These are phyloP conservation scores for Drosophila nr. medialis DNA, from an alignment of 2,888 invertebrate species.

Conservation along the genomic window DNA sequence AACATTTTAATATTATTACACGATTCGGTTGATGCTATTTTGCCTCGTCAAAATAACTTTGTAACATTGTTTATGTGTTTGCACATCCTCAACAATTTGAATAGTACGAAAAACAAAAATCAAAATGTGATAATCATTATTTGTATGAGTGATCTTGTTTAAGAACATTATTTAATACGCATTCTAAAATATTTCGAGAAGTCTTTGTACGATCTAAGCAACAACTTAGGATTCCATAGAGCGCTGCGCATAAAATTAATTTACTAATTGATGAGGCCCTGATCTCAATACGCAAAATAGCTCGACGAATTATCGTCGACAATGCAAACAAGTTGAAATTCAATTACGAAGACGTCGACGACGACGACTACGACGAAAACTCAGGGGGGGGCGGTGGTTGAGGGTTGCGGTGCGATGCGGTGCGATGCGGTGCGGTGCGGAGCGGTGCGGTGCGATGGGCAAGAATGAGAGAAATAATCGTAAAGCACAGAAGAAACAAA, in stretches of 20 bases:
- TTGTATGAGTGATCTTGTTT: background rate
- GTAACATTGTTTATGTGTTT: background rate
- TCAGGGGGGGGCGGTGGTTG: background rate
- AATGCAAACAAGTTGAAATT: constrained; percentile 82
- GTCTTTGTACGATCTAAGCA: constrained; percentile 12
- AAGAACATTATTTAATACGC: background rate
- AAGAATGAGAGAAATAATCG: constrained; percentile 72
- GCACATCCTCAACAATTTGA: background rate
- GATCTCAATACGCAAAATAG: constrained; percentile 84
- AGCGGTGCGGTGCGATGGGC: constrained; percentile 12
- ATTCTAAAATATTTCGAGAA: background rate
- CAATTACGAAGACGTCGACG: constrained; percentile 70
- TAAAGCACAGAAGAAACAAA: constrained; percentile 71
- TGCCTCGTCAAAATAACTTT: constrained; percentile 13
- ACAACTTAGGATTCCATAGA: constrained; percentile 64
- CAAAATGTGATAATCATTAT: background rate
- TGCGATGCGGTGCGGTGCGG: too few species aligned
- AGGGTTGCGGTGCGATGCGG: constrained; percentile 14
- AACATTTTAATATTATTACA: constrained; percentile 23
- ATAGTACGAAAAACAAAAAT: background rate
- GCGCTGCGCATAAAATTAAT: constrained; percentile 82
- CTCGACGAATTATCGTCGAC: constrained; percentile 82
- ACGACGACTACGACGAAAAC: constrained; percentile 25
- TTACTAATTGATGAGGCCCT: constrained; percentile 84
- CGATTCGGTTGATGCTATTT: constrained; percentile 9